phyloP scores from a whole-genome alignment of 2,113 vertebrate species.

The Vombatus ursinus region DNA sequence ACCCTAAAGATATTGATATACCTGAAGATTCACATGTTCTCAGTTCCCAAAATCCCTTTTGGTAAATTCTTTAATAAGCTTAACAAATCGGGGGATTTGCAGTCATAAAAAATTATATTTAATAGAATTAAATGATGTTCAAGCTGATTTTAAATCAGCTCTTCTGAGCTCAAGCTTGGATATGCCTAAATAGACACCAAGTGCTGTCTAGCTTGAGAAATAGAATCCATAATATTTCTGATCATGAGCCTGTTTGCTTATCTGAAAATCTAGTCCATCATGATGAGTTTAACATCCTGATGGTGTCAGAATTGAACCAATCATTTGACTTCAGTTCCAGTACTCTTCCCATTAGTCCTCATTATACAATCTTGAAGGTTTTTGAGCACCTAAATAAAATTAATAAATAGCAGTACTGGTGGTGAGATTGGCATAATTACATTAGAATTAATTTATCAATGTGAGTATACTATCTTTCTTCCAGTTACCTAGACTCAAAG shows the following conservation, averaged over 20 bases:
- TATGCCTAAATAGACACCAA: neutral
- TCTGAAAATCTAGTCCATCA: slow-evolving; percentile 73
- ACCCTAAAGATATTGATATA: slow-evolving; percentile 87
- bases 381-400: neutral
- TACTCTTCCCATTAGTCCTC: neutral
- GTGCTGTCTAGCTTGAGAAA: slow-evolving; percentile 58
- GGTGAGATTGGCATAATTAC: neutral
- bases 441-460: neutral
- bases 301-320: slow-evolving; percentile 82
- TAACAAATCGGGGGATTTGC: slow-evolving; percentile 81
- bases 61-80: slow-evolving; percentile 88
- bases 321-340: neutral
- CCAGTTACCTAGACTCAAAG: neutral
- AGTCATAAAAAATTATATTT: slow-evolving; percentile 83
- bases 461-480: neutral
- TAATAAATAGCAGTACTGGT: neutral
- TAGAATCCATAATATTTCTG: slow-evolving; percentile 46
- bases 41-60: slow-evolving; percentile 87
- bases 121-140: slow-evolving; percentile 80
- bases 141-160: slow-evolving; percentile 66
- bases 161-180: slow-evolving; percentile 54
- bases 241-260: slow-evolving; percentile 74
- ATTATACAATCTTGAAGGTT: neutral
- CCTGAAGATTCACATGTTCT: slow-evolving; percentile 83
- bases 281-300: slow-evolving; percentile 74